Conservation (phyloP, 2,888 invertebrate genomes). For the Ophion slaviceki region DNA sequence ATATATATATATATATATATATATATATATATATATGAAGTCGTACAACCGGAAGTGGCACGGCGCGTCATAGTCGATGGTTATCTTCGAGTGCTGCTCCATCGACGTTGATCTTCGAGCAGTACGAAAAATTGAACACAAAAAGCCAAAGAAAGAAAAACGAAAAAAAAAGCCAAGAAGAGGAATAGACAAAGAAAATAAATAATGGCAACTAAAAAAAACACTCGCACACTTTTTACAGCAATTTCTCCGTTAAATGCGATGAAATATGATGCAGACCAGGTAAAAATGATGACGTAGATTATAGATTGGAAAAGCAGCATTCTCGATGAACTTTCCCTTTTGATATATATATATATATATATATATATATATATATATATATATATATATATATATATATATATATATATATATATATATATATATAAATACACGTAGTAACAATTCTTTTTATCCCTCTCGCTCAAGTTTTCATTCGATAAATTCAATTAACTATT, state of each 20-base stretch:
- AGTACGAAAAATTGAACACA: neutral
- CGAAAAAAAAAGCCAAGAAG: neutral
- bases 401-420: neutral
- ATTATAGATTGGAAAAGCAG: neutral
- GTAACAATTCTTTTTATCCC: conserved; percentile 26
- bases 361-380: conserved; percentile 59
- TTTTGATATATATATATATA: conserved; percentile 41
- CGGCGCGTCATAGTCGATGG: conserved; percentile 21
- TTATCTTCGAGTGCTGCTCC: conserved; percentile 28
- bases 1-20: too few relatives aligned
- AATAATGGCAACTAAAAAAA: conserved; percentile 43
- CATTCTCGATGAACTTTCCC: conserved; percentile 1
- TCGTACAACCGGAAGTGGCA: conserved; percentile 42
- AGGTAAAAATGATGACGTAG: conserved; percentile 12
- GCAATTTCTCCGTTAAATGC: conserved; percentile 28
- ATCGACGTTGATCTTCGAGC: conserved; percentile 13
- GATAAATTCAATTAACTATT: conserved; percentile 77
- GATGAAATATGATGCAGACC: neutral
- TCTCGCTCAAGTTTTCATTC: conserved; percentile 72
- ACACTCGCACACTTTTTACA: conserved; percentile 43
- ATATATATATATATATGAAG: neutral
- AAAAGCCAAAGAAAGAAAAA: neutral
- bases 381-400: conserved; percentile 61
- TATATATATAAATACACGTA: conserved; percentile 55
- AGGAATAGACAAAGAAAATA: conserved; percentile 7